phyloP scores from a whole-genome alignment of 2,888 invertebrate species.

The Itoplectis maculator region DNA sequence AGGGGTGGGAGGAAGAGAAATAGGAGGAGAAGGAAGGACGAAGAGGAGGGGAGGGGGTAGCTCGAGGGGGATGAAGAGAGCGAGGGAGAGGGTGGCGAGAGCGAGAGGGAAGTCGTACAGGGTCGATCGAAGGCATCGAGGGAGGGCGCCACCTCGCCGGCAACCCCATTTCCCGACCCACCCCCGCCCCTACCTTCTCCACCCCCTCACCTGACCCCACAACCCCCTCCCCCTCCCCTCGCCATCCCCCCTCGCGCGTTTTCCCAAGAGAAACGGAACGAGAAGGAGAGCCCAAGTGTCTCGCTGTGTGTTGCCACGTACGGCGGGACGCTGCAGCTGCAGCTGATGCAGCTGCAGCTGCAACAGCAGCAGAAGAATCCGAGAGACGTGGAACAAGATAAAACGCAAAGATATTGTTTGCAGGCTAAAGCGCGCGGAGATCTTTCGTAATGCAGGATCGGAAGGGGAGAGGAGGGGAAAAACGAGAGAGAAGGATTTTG shows the following conservation, averaged over 20 bases:
- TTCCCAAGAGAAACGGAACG: neutral
- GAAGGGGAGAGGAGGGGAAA: neutral
- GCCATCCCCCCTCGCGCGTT: too few relatives aligned
- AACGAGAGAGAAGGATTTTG: too few relatives aligned
- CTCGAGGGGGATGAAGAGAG: constrained; percentile 37
- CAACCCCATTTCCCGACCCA: constrained; percentile 68
- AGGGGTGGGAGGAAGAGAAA: too few relatives aligned
- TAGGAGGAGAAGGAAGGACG: too few relatives aligned
- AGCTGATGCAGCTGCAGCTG: neutral
- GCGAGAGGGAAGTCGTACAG: constrained; percentile 63
- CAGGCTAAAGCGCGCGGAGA: constrained; percentile 8
- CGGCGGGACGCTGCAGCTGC: neutral
- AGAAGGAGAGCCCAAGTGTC: neutral
- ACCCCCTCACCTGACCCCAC: too few relatives aligned
- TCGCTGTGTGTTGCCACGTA: neutral
- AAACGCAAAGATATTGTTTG: constrained; percentile 18
- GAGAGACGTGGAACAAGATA: constrained; percentile 5
- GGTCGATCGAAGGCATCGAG: constrained; percentile 79
- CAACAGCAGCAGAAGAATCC: too few relatives aligned
- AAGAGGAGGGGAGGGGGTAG: constrained; percentile 35
- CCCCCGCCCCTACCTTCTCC: neutral
- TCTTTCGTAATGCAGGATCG: neutral
- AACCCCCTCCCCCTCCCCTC: neutral
- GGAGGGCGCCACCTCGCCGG: constrained; percentile 81
- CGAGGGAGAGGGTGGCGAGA: constrained; percentile 53